Conservation (phyloP, 2,113 vertebrate genomes). For the Equus quagga region DNA sequence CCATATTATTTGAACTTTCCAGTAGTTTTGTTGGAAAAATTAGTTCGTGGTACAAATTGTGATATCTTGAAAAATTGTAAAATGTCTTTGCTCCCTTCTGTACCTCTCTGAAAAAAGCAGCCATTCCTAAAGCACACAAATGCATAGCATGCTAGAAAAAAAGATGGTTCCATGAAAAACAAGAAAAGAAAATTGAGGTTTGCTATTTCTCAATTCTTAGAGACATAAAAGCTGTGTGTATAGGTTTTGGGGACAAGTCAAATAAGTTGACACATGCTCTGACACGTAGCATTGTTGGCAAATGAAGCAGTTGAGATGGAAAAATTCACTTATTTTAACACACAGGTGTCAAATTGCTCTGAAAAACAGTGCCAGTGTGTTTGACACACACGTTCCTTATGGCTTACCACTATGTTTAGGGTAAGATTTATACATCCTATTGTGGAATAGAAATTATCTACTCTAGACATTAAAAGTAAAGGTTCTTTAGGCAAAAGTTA, state of each 20-base stretch:
- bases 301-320: neutral
- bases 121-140: neutral
- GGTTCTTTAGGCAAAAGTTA: neutral
- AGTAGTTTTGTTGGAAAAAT: neutral
- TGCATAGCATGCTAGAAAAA: neutral
- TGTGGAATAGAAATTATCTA: neutral
- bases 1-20: neutral
- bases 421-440: neutral
- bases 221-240: neutral
- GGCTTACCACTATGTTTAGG: neutral
- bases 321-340: neutral
- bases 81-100: neutral
- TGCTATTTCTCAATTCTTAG: neutral
- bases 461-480: neutral
- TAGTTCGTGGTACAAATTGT: neutral
- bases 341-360: neutral
- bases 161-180: neutral
- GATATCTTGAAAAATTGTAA: neutral
- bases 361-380: neutral
- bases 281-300: neutral
- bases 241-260: neutral
- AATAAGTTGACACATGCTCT: neutral
- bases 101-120: neutral
- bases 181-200: neutral
- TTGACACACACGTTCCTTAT: neutral